These are phyloP conservation scores for Acanthosepion pharaonis DNA, from an alignment of 2,888 invertebrate genomes.

Conservation along the genomic window DNA sequence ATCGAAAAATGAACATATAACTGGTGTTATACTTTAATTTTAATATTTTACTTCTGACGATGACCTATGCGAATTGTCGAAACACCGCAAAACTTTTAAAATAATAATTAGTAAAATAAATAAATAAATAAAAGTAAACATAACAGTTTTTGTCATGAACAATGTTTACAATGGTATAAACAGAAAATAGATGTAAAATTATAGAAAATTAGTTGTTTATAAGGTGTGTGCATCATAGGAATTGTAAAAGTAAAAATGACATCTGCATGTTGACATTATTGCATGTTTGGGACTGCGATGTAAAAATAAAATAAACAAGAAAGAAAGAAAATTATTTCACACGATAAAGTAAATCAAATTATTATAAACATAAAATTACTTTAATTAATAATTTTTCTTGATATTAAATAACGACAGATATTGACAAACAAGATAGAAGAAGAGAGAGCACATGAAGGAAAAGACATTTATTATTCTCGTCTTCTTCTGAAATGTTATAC, in stretches of 20 bases:
- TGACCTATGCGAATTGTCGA: neutral
- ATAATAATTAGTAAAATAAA: neutral
- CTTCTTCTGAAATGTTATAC: neutral
- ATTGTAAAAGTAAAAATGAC: neutral
- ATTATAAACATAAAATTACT: neutral
- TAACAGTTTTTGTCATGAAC: neutral
- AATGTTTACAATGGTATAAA: neutral
- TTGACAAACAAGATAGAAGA: too few species aligned
- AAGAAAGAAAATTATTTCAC: neutral
- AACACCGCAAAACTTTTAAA: neutral
- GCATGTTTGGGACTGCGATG: neutral
- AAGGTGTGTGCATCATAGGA: neutral
- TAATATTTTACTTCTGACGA: neutral
- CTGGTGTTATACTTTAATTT: too few species aligned
- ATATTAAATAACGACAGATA: neutral
- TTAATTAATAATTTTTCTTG: neutral
- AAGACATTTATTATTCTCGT: too few species aligned
- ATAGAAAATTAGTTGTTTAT: neutral
- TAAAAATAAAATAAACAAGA: neutral
- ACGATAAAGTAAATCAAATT: neutral
- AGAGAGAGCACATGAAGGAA: too few species aligned
- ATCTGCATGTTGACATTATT: neutral
- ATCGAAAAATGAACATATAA: too few species aligned
- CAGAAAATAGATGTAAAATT: neutral
- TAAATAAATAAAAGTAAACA: neutral